phyloP scores from a whole-genome alignment of 2,797 vertebrate genomes.

The Natrix natrix region DNA sequence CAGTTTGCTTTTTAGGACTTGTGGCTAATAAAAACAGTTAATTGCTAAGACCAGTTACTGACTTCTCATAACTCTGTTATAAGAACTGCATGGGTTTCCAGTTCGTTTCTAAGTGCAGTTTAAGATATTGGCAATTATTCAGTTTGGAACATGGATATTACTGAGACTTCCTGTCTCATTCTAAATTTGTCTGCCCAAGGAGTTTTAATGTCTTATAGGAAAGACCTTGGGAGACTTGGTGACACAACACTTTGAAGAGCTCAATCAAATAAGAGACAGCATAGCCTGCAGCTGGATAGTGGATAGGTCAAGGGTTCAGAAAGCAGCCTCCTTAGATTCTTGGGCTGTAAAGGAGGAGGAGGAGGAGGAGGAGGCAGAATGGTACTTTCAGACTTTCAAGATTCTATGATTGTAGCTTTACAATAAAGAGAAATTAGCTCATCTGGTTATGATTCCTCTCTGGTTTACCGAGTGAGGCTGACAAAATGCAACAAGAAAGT shows the following conservation, averaged over 20 bases:
- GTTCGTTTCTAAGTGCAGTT: not conserved
- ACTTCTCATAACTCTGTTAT: not conserved
- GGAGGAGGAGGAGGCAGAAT: not conserved
- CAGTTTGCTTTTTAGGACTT: not conserved
- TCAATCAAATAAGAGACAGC: not conserved
- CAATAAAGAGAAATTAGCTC: not conserved
- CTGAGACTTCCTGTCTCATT: not conserved
- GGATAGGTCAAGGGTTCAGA: not conserved
- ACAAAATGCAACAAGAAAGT: not conserved
- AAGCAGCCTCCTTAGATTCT: not conserved
- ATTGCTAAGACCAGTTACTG: not conserved
- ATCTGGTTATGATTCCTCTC: not conserved
- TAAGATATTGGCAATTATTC: not conserved
- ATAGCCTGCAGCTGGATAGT: not conserved
- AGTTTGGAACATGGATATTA: not conserved
- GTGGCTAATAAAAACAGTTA: not conserved
- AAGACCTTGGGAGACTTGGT: not conserved
- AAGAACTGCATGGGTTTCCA: not conserved
- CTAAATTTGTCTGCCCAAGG: not conserved
- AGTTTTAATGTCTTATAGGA: not conserved
- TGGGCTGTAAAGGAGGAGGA: not conserved
- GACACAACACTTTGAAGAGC: not conserved
- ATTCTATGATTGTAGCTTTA: not conserved
- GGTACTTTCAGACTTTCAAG: not conserved
- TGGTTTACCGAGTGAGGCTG: not conserved